Evolutionary conservation across 2,888 invertebrate species (phyloP), one percentile per base, ranked within the genome.

Genomic region (Sepioteuthis lessoniana): DNA sequence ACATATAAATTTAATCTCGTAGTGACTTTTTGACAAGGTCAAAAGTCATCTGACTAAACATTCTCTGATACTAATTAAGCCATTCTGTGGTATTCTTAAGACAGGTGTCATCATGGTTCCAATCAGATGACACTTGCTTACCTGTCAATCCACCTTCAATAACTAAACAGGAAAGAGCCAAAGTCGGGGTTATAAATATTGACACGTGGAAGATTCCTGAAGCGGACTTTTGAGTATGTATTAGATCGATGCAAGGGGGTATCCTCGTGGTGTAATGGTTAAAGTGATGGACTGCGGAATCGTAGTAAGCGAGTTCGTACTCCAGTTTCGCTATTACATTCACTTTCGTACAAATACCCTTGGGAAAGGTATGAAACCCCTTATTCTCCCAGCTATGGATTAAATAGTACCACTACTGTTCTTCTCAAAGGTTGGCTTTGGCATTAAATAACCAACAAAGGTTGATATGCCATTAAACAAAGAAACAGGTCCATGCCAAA

Each of bases 1-100:
- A 76, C 76, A n/a, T 76, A 76, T 76, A n/a, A 76, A 76, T 76
- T 76, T 35, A 76, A 76, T 76, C n/a, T 76, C 7, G 0, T n/a
- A 13, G n/a, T 76, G 76, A 76, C 76, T 76, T 76, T n/a, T n/a
- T 76, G 76, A 76, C 76, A 76, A 76, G 76, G 76, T 76, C 76
- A 76, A 25, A 76, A 76, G 76, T 76, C 76, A 76, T 35, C 13
- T 76, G 76, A 76, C 76, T 76, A n/a, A 16, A 76, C 10, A 16
- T 35, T 25, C 21, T 21, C 35, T n/a, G 10, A 31, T 7, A 31
- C 76, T 76, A 76, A 76, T 76, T 76, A 16, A 76, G 10, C 76
- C n/a, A 76, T 76, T 76, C 76, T 60, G 7, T 60, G 60, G 31
- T 60, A 31, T 60, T 60, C 31, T 3, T 1, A 35, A 35, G 76